These are phyloP conservation scores for Cydia amplana DNA, from an alignment of 1,140 invertebrate genomes.

Conservation along the genomic window DNA sequence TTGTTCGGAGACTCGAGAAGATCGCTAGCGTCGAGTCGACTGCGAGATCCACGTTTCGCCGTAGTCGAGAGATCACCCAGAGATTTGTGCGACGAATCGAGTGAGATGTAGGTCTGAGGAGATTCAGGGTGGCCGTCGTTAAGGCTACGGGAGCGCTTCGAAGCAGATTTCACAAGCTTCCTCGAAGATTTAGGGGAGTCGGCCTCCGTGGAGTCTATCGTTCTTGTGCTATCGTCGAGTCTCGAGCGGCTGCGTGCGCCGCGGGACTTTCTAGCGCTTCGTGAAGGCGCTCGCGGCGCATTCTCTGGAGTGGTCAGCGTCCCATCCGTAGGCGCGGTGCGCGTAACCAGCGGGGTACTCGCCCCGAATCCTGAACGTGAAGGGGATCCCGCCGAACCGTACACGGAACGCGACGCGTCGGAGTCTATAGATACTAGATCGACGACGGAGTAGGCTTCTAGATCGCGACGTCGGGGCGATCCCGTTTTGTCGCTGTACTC, in stretches of 20 bases:
- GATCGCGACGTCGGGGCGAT: not conserved
- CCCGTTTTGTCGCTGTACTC: not conserved
- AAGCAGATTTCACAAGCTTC: slow-evolving; percentile 27
- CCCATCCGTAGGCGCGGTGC: not conserved
- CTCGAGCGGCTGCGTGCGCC: slow-evolving; percentile 50
- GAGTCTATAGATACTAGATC: slow-evolving; percentile 64
- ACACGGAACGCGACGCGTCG: slow-evolving; percentile 47
- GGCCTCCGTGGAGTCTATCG: slow-evolving; percentile 38
- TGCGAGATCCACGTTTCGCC: slow-evolving; percentile 3
- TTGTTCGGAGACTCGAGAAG: not conserved
- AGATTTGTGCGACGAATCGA: not conserved
- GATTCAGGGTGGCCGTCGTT: not conserved
- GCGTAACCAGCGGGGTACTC: not conserved
- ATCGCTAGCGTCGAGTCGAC: not conserved
- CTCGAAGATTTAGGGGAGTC: slow-evolving; percentile 52
- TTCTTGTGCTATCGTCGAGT: slow-evolving; percentile 48
- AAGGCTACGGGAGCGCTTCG: not conserved
- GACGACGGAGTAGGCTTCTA: slow-evolving; percentile 65
- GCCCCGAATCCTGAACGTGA: not conserved
- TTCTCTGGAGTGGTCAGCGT: slow-evolving; percentile 45
- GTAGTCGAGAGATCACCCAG: not conserved
- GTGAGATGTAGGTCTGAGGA: not conserved
- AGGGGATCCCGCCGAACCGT: slow-evolving; percentile 50
- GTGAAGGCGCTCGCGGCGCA: slow-evolving; percentile 38
- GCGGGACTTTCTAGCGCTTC: slow-evolving; percentile 40